Conservation (phyloP, 1,140 invertebrate species). For the Laupala kohalensis region DNA sequence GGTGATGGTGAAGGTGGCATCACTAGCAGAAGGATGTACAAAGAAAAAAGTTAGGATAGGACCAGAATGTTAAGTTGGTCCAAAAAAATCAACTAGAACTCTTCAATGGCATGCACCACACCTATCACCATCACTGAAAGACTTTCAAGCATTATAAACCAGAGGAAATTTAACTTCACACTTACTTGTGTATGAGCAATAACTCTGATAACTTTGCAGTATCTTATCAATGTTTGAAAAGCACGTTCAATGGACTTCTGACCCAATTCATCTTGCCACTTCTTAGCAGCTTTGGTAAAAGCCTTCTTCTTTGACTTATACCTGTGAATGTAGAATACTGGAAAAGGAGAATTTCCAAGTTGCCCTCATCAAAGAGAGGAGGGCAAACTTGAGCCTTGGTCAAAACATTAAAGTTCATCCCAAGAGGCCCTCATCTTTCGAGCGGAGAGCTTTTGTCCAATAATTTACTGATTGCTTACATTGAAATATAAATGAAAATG, state of each 20-base stretch:
- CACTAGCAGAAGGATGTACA: too few relatives aligned
- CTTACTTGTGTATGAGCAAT: conserved; percentile 94
- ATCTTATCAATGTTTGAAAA: conserved; percentile 93
- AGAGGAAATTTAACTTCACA: neutral
- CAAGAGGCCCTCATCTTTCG: conserved; percentile 23
- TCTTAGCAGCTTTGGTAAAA: conserved; percentile 95
- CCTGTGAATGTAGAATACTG: conserved; percentile 41
- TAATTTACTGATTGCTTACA: neutral
- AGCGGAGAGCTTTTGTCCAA: conserved; percentile 24
- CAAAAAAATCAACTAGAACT: too few relatives aligned
- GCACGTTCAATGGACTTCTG: conserved; percentile 95
- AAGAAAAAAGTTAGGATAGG: too few relatives aligned
- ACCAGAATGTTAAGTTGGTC: too few relatives aligned
- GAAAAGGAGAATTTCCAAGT: neutral
- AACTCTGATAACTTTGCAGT: conserved; percentile 92
- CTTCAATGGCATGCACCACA: too few relatives aligned
- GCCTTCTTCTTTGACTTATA: conserved; percentile 99
- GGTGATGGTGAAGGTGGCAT: too few relatives aligned
- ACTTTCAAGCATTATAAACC: too few relatives aligned
- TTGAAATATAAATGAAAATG: neutral
- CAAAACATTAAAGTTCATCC: neutral
- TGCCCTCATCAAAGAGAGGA: conserved; percentile 29
- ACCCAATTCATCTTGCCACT: conserved; percentile 94
- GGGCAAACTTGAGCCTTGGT: conserved; percentile 22
- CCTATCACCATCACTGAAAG: too few relatives aligned